Evolutionary conservation across 2,113 vertebrate species (phyloP).

Genomic region (Marmota monax): DNA sequence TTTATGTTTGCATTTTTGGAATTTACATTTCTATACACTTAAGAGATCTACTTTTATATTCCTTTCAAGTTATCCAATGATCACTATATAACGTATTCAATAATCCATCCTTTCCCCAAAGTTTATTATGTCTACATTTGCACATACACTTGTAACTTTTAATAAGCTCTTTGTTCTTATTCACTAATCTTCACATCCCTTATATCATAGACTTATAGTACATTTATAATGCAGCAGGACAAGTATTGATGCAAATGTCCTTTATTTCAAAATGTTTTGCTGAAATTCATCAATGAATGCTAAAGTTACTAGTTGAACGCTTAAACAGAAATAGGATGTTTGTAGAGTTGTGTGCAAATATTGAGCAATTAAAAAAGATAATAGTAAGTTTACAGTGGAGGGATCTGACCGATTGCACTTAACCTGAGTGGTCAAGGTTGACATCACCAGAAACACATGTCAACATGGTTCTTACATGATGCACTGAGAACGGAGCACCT

Average conservation of each 20-base stretch:
- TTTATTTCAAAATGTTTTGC: slow-evolving; percentile 29
- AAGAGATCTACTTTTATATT: slow-evolving; percentile 46
- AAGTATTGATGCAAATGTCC: not conserved
- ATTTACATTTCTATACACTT: not conserved
- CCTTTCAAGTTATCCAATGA: not conserved
- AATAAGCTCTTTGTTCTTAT: slow-evolving; percentile 5
- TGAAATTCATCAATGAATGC: not conserved
- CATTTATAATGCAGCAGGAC: not conserved
- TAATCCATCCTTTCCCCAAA: not conserved
- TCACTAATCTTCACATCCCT: slow-evolving; percentile 9
- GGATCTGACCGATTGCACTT: not conserved
- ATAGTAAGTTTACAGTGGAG: not conserved
- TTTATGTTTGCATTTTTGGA: slow-evolving; percentile 16
- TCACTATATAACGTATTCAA: not conserved
- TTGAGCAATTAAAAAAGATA: not conserved
- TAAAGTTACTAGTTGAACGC: slow-evolving; percentile 15
- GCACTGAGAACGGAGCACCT: not conserved
- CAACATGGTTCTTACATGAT: not conserved
- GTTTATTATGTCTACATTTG: slow-evolving; percentile 6
- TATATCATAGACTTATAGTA: slow-evolving; percentile 25
- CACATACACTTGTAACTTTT: not conserved
- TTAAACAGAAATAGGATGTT: not conserved
- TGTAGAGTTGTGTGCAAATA: not conserved
- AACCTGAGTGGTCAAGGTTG: not conserved
- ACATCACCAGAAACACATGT: not conserved